phyloP scores from a whole-genome alignment of 2,888 invertebrate genomes.

The Podabrus alpinus region DNA sequence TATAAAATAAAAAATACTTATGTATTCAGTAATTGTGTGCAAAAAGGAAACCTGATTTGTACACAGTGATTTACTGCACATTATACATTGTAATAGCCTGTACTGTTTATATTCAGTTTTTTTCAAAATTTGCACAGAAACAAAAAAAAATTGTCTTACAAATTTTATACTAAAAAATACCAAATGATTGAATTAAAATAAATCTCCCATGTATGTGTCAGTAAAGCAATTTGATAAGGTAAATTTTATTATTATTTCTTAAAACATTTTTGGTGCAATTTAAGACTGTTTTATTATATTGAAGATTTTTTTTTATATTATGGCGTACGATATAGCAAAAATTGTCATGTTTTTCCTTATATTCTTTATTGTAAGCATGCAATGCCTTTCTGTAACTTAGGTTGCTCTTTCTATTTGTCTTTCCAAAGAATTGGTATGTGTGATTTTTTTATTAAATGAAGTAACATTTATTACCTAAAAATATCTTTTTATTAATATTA shows the following conservation, averaged over 20 bases:
- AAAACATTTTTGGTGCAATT: conserved; percentile 51
- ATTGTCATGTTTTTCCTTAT: conserved; percentile 12
- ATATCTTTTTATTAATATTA: conserved; percentile 40
- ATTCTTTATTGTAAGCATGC: conserved; percentile 24
- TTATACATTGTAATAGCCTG: conserved; percentile 29
- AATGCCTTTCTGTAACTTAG: conserved; percentile 32
- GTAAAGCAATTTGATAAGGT: conserved; percentile 14
- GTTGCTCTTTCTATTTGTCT: conserved; percentile 38
- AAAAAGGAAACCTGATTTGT: conserved; percentile 29
- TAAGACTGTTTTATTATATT: conserved; percentile 51
- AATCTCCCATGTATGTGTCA: conserved; percentile 23
- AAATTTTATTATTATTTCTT: conserved; percentile 31
- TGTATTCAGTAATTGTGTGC: conserved; percentile 36
- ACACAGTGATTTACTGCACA: conserved; percentile 25
- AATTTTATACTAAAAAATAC: conserved; percentile 42
- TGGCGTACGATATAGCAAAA: conserved; percentile 11
- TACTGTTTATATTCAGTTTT: conserved; percentile 30
- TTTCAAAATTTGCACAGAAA: conserved; percentile 38
- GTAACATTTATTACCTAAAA: conserved; percentile 37
- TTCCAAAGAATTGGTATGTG: conserved; percentile 56
- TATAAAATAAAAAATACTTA: conserved; percentile 32
- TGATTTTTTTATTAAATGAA: conserved; percentile 46
- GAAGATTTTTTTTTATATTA: conserved; percentile 12
- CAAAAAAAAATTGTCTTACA: conserved; percentile 34
- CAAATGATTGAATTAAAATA: conserved; percentile 14